Conservation (phyloP, 53 echinoderm and acorn worm species). For the Astropecten irregularis region DNA sequence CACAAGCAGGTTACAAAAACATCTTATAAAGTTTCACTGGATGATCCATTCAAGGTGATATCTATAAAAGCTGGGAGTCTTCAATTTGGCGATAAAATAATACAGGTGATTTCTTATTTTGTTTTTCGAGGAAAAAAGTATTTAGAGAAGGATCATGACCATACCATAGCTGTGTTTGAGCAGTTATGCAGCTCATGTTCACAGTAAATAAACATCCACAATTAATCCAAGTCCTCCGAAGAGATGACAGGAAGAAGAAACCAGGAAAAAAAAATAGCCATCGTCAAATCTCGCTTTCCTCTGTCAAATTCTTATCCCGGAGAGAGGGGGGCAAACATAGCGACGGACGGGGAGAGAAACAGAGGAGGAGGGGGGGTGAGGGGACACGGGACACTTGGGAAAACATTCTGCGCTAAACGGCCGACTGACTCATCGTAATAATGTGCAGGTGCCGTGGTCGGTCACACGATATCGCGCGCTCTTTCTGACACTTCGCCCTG, state of each 20-base stretch:
- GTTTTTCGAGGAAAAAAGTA: no score
- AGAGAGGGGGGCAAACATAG: constrained; percentile 2
- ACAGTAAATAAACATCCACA: constrained; percentile 35
- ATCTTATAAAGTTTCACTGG: no score
- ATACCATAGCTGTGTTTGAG: neutral
- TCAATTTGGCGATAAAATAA: no score
- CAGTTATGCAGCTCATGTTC: constrained; percentile 39
- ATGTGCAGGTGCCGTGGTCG: constrained; percentile 42
- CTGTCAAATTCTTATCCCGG: constrained; percentile 36
- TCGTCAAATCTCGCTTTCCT: constrained; percentile 28
- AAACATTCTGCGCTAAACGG: constrained; percentile 46
- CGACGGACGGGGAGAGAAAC: neutral
- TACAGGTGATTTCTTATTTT: no score
- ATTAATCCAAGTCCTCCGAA: constrained; percentile 22
- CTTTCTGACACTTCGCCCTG: constrained; percentile 37
- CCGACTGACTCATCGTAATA: constrained; percentile 53
- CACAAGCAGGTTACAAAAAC: no score
- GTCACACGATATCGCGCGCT: constrained; percentile 39
- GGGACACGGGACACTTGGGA: constrained; percentile 34
- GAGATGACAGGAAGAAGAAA: neutral
- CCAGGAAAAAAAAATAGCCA: neutral
- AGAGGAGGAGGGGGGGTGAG: neutral
- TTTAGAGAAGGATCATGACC: constrained; percentile 11
- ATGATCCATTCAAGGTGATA: no score
- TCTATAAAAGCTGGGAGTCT: no score